These are phyloP conservation scores for Turdus rufiventris DNA, from an alignment of 2,113 vertebrate genomes.

Conservation along the genomic window DNA sequence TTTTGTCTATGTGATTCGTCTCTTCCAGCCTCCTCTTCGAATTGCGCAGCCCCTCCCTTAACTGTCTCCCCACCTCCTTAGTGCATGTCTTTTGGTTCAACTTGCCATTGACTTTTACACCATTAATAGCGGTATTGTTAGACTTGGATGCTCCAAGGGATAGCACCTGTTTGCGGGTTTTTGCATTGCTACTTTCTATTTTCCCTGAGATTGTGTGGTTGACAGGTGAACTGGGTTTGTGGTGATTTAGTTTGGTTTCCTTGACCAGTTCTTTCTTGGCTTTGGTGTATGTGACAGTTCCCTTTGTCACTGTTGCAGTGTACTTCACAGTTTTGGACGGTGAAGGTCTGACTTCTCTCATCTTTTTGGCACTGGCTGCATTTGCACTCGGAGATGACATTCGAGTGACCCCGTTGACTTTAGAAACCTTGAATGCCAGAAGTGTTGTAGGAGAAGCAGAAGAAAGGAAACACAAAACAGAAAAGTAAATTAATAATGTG, in stretches of 20 bases:
- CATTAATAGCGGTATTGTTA: conserved; percentile 73
- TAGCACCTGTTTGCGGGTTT: conserved; percentile 99
- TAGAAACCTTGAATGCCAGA: conserved; percentile 81
- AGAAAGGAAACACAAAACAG: conserved; percentile 19
- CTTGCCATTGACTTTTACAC: conserved; percentile 88
- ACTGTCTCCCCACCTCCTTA: conserved; percentile 82
- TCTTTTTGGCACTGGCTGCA: conserved; percentile 92
- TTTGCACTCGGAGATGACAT: conserved; percentile 82
- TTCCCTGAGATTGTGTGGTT: conserved; percentile 98
- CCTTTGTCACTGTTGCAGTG: conserved; percentile 98
- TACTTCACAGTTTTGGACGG: conserved; percentile 99
- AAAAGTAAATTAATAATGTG: not conserved
- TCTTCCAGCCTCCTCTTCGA: conserved; percentile 93
- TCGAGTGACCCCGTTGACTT: conserved; percentile 92
- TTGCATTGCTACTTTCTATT: conserved; percentile 99
- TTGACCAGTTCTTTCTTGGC: conserved; percentile 98
- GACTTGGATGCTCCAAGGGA: conserved; percentile 82
- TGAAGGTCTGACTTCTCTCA: conserved; percentile 93
- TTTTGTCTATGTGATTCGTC: conserved; percentile 73
- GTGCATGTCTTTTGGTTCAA: conserved; percentile 90
- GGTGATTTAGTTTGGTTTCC: conserved; percentile 97
- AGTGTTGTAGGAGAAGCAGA: not conserved
- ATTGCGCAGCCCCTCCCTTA: conserved; percentile 92
- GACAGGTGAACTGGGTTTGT: conserved; percentile 89
- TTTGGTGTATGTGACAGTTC: conserved; percentile 99